Percentiles rank a stretch among this genome's conserved stretches.
Conservation (phyloP, 2,888 invertebrate species). For the Epistrophe eligans region DNA sequence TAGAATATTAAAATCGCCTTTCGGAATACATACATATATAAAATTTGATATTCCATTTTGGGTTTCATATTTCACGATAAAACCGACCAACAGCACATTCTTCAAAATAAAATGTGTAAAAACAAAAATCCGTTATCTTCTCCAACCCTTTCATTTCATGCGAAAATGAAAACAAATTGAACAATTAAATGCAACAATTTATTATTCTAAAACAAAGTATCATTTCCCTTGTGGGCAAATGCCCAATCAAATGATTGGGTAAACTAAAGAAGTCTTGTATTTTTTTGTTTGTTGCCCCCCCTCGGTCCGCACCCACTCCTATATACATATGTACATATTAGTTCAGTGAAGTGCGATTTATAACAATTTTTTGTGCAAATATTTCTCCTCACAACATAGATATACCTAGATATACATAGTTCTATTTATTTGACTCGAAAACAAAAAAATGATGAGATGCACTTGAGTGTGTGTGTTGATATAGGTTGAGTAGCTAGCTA, state of each 20-base stretch:
- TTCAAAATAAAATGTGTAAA: background rate
- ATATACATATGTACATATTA: too few species aligned
- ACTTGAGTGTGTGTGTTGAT: conserved; percentile 24
- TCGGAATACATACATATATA: background rate
- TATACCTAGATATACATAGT: background rate
- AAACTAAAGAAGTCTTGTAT: conserved; percentile 8
- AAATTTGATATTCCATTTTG: conserved; percentile 33
- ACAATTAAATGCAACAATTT: conserved; percentile 75
- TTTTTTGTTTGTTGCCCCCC: background rate
- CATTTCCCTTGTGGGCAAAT: conserved; percentile 37
- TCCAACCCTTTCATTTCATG: background rate
- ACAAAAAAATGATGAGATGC: conserved; percentile 15
- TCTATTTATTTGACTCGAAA: conserved; percentile 1
- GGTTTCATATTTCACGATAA: conserved; percentile 21
- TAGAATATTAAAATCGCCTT: conserved; percentile 29
- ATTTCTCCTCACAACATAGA: background rate
- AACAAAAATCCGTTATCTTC: conserved; percentile 17
- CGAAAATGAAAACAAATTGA: conserved; percentile 53
- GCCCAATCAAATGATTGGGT: conserved; percentile 16
- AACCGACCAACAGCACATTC: conserved; percentile 1
- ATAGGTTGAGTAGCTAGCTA: background rate
- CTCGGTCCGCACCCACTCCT: background rate
- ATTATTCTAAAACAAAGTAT: conserved; percentile 71
- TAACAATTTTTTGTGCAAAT: conserved; percentile 27
- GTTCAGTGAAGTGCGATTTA: conserved; percentile 64